Evolutionary conservation across 1,140 invertebrate genomes (phyloP).

Genomic region (Maniola jurtina): DNA sequence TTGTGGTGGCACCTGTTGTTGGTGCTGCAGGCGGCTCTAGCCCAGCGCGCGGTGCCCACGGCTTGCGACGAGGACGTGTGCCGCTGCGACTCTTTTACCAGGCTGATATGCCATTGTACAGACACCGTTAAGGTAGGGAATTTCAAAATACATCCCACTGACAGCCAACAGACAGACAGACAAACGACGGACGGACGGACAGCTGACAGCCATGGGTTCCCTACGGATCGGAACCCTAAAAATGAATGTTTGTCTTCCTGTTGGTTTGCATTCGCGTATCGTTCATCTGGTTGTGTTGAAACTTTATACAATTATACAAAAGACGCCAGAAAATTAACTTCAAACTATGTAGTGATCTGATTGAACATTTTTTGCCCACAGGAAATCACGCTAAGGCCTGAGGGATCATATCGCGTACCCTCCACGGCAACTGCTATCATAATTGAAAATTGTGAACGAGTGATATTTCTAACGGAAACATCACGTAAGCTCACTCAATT

Average conservation of each 20-base stretch:
- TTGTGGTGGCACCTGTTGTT: conserved; percentile 54
- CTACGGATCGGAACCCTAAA: too few species aligned
- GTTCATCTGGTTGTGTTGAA: too few species aligned
- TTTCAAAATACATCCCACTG: not conserved
- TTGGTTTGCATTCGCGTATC: too few species aligned
- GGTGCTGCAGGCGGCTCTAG: conserved; percentile 47
- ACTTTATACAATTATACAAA: too few species aligned
- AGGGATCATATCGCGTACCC: conserved; percentile 79
- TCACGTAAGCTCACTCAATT: conserved; percentile 59
- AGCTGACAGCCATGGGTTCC: too few species aligned
- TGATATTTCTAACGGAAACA: conserved; percentile 75
- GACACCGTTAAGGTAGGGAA: conserved; percentile 70
- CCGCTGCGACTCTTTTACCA: conserved; percentile 79
- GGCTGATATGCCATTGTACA: conserved; percentile 80
- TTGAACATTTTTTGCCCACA: conserved; percentile 50
- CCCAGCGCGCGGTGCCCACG: conserved; percentile 62
- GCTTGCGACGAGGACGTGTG: conserved; percentile 79
- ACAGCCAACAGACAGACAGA: too few species aligned
- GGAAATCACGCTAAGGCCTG: conserved; percentile 80
- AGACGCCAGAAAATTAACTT: too few species aligned
- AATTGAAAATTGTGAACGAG: conserved; percentile 77
- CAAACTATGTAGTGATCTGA: too few species aligned
- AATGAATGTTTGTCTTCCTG: too few species aligned
- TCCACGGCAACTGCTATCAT: conserved; percentile 76
- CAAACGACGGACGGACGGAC: too few species aligned